Percentiles rank a stretch among this genome's conserved stretches.
These are phyloP conservation scores for Drosophila bipectinata DNA, from an alignment of 1,140 invertebrate species.

Conservation along the genomic window DNA sequence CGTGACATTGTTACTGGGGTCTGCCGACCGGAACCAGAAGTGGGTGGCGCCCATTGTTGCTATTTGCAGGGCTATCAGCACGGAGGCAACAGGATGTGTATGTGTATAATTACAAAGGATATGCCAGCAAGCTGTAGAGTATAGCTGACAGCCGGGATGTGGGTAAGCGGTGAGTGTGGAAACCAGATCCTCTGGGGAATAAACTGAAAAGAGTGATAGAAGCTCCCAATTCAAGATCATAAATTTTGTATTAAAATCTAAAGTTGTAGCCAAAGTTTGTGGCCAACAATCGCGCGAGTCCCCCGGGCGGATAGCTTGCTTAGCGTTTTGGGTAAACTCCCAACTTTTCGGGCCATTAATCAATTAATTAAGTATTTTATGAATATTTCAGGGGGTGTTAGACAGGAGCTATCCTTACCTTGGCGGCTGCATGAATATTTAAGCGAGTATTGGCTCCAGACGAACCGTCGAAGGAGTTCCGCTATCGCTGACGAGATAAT, in stretches of 20 bases:
- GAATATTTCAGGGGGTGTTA: slow-evolving; percentile 65
- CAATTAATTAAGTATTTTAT: slow-evolving; percentile 82
- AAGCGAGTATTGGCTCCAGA: slow-evolving; percentile 32
- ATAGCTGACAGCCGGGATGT: slow-evolving; percentile 10
- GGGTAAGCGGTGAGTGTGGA: too few species aligned
- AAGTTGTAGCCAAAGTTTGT: slow-evolving; percentile 43
- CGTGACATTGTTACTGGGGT: slow-evolving; percentile 76
- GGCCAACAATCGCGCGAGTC: slow-evolving; percentile 25
- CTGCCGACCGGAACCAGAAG: slow-evolving; percentile 36
- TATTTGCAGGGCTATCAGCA: slow-evolving; percentile 12
- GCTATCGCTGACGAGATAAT: slow-evolving; percentile 63
- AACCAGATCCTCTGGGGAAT: background rate
- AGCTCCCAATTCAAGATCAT: background rate
- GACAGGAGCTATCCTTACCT: slow-evolving; percentile 43
- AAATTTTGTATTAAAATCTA: slow-evolving; percentile 32
- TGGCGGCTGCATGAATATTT: slow-evolving; percentile 73
- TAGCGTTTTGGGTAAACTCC: slow-evolving; percentile 61
- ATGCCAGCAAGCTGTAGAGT: slow-evolving; percentile 14
- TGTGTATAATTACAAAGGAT: slow-evolving; percentile 33
- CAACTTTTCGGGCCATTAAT: slow-evolving; percentile 74
- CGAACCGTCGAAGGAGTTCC: slow-evolving; percentile 22
- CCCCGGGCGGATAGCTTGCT: slow-evolving; percentile 52
- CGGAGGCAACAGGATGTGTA: slow-evolving; percentile 47
- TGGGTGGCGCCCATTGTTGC: slow-evolving; percentile 14
- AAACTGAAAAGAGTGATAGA: background rate